Evolutionary conservation across 2,113 vertebrate species (phyloP).

Genomic region (Oceanodroma tethys): DNA sequence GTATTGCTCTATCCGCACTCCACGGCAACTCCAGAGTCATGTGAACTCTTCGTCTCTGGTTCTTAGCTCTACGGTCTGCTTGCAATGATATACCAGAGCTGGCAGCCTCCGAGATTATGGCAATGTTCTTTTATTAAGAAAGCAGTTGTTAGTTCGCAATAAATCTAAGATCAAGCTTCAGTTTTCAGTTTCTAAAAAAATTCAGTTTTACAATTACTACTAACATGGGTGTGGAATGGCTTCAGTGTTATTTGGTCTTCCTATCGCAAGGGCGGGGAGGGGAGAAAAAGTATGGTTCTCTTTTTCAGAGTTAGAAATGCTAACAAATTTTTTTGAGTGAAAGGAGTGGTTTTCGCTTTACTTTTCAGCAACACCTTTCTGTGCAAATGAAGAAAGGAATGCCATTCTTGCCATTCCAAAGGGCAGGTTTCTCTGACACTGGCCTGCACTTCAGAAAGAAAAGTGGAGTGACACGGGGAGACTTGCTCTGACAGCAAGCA

Average conservation of each 20-base stretch:
- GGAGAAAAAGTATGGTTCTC: neutral
- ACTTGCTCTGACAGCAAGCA: neutral
- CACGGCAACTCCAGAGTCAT: slow-evolving; percentile 97
- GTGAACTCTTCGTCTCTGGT: slow-evolving; percentile 92
- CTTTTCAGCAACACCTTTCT: neutral
- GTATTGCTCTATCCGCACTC: slow-evolving; percentile 96
- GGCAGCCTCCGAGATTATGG: slow-evolving; percentile 97
- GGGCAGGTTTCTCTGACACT: neutral
- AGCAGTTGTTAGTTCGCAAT: neutral
- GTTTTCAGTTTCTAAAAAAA: neutral
- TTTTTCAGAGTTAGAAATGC: neutral
- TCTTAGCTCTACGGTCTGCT: slow-evolving; percentile 94
- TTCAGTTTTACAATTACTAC: neutral
- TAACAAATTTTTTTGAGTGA: neutral
- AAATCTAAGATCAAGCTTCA: neutral
- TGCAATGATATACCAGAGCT: slow-evolving; percentile 97
- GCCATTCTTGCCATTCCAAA: neutral
- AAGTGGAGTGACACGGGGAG: neutral
- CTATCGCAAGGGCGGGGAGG: fast-evolving
- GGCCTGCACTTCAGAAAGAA: neutral
- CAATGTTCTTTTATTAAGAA: slow-evolving; percentile 84
- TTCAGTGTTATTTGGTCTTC: neutral
- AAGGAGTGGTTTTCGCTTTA: neutral
- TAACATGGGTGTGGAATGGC: neutral
- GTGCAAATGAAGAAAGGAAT: neutral